Evolutionary conservation across 2,797 vertebrate genomes (phyloP), one percentile per base, ranked within the genome.

Genomic region (Meda fulgida): DNA sequence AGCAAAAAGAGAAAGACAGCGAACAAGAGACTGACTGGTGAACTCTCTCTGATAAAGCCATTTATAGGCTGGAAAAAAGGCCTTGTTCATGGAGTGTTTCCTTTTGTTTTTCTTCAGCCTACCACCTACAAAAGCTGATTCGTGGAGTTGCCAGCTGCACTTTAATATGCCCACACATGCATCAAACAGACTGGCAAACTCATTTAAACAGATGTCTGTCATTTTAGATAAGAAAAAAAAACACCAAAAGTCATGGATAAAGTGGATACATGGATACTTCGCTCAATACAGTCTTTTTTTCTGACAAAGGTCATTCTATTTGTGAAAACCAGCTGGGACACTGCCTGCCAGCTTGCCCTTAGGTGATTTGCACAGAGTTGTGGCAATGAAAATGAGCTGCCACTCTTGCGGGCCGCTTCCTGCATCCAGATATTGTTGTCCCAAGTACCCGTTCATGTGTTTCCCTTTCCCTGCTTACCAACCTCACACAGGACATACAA

Each of bases 341-440:
- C 40, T 53, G 73, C 53, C 43, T 40, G 75, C 48, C 65, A 18
- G 23, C 65, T 36, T 82, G 84, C 67, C 84, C 60, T 81, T 78
- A 26, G 5, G 86, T 87, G 9, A 63, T 76, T 65, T 26, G 76
- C 81, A 81, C 36, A 51, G 51, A 76, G 36, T 83, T 70, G 84
- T 79, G 80, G 31, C 81, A 80, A 83, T 87, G 87, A 89, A 89
- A 87, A 91, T 89, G 69, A 86, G 84, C 87, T 84, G 83, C 80
- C 81, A 82, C 85, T 90, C 73, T 85, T 76, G 70, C 55, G 86
- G 89, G 43, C 48, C 14, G 55, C 87, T 93, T 93, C 92, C 92
- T 92, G 89, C 76, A 85, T 88, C 83, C 88, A 85, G 81, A 92
- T 89, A 91, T 94, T 94, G 91, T 94, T 89, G 76, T 14, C 86